A percentile compares a stretch with the other conserved stretches of the same genome.
Evolutionary conservation across 2,113 vertebrate species (phyloP).

Genomic region (Casuarius casuarius): DNA sequence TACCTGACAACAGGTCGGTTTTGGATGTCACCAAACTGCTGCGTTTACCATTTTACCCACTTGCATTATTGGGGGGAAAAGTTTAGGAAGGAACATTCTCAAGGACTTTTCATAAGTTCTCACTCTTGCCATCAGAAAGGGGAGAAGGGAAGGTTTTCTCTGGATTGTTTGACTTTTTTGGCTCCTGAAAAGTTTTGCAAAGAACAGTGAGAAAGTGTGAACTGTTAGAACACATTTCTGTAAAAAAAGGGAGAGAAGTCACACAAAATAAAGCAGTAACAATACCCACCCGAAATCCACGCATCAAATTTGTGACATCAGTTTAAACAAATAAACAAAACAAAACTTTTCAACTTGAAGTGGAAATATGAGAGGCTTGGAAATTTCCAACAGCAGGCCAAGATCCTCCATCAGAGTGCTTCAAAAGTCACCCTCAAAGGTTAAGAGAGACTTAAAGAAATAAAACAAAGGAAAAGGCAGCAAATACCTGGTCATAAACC

Average conservation of each 20-base stretch:
- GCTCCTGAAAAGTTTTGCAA: conserved; percentile 87
- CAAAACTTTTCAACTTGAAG: conserved; percentile 75
- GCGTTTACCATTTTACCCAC: conserved; percentile 77
- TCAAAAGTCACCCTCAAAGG: conserved; percentile 69
- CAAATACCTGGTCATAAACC: conserved; percentile 71
- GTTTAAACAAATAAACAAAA: conserved; percentile 70
- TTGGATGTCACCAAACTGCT: conserved; percentile 78
- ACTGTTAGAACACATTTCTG: conserved; percentile 80
- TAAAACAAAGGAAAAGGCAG: conserved; percentile 65
- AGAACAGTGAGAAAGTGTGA: conserved; percentile 85
- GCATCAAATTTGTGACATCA: not conserved
- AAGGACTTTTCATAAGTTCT: conserved; percentile 78
- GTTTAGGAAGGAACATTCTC: conserved; percentile 85
- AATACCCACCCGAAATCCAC: conserved; percentile 60
- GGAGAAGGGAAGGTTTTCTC: conserved; percentile 86
- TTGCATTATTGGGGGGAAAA: conserved; percentile 82
- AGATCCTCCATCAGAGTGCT: conserved; percentile 69
- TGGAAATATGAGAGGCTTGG: conserved; percentile 50
- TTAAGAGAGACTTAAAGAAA: conserved; percentile 65
- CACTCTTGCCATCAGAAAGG: conserved; percentile 82
- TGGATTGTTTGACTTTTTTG: conserved; percentile 83
- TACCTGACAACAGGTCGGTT: conserved; percentile 80
- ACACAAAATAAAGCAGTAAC: conserved; percentile 54
- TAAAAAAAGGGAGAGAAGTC: conserved; percentile 57
- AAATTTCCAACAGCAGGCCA: conserved; percentile 74